phyloP scores from a whole-genome alignment of 2,113 vertebrate genomes.

The Grantiella picta region DNA sequence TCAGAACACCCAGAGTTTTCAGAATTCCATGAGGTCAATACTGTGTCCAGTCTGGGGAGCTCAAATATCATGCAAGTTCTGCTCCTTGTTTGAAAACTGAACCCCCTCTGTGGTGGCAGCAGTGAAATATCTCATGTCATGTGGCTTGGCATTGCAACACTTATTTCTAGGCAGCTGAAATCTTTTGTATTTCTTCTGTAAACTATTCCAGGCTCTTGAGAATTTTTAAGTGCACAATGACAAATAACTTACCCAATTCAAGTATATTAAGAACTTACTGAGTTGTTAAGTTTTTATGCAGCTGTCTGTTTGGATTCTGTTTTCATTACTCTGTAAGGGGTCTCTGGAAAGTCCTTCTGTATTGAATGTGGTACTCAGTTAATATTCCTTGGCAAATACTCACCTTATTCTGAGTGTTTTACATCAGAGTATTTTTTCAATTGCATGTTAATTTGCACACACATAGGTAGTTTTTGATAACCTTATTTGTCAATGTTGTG shows the following conservation, averaged over 20 bases:
- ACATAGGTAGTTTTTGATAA: background rate
- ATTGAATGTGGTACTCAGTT: background rate
- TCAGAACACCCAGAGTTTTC: background rate
- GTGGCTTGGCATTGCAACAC: background rate
- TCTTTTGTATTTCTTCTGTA: background rate
- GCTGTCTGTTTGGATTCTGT: background rate
- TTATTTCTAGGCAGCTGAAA: background rate
- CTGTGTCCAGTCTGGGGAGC: background rate
- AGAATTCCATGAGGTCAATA: background rate
- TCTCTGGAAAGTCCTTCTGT: background rate
- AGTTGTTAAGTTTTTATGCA: background rate
- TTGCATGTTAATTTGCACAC: background rate
- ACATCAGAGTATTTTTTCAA: background rate
- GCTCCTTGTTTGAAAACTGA: background rate
- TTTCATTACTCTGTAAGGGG: background rate
- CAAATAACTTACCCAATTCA: background rate
- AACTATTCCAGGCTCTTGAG: background rate
- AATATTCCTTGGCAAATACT: background rate
- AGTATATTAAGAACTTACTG: background rate
- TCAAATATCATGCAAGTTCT: background rate
- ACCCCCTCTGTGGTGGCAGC: background rate
- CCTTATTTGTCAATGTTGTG: background rate
- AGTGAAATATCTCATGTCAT: rapidly evolving
- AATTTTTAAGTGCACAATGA: background rate
- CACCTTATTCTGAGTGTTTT: background rate